Percentiles rank a stretch among this genome's conserved stretches.
Conservation (phyloP, 1,140 invertebrate genomes). For the Solenopsis invicta region DNA sequence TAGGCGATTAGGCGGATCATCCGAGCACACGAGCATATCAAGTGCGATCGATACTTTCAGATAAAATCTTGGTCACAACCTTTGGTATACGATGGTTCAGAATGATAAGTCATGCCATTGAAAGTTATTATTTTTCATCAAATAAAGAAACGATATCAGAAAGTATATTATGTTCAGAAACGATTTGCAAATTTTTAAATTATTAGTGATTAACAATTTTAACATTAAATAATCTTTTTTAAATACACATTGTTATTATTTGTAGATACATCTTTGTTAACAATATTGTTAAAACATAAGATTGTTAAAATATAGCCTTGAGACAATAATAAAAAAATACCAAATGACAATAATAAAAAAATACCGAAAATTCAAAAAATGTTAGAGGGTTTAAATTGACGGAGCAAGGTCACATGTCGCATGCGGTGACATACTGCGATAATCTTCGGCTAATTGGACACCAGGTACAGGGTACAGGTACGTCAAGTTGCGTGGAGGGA, state of each 20-base stretch:
- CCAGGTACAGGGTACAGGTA: constrained; percentile 68
- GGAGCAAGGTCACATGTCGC: constrained; percentile 27
- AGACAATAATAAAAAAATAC: no score
- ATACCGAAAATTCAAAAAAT: not conserved
- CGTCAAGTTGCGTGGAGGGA: constrained; percentile 20
- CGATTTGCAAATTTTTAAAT: not conserved
- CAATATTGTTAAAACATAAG: no score
- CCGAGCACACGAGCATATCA: constrained; percentile 23
- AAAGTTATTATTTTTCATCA: constrained; percentile 2
- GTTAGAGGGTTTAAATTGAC: not conserved
- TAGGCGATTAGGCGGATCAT: constrained; percentile 61
- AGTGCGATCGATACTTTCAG: constrained; percentile 35
- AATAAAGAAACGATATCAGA: not conserved
- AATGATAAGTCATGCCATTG: not conserved
- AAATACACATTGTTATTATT: not conserved
- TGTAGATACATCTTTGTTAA: not conserved
- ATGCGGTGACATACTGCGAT: constrained; percentile 51
- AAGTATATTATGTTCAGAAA: not conserved
- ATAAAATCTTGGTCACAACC: constrained; percentile 18
- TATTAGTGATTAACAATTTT: not conserved
- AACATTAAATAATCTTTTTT: not conserved
- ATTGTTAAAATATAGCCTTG: constrained; percentile 7
- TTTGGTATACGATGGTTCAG: not conserved
- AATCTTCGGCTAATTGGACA: constrained; percentile 74
- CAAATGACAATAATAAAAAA: not conserved